Conservation (phyloP, 2,113 vertebrate genomes). For the Phalacrocorax aristotelis region DNA sequence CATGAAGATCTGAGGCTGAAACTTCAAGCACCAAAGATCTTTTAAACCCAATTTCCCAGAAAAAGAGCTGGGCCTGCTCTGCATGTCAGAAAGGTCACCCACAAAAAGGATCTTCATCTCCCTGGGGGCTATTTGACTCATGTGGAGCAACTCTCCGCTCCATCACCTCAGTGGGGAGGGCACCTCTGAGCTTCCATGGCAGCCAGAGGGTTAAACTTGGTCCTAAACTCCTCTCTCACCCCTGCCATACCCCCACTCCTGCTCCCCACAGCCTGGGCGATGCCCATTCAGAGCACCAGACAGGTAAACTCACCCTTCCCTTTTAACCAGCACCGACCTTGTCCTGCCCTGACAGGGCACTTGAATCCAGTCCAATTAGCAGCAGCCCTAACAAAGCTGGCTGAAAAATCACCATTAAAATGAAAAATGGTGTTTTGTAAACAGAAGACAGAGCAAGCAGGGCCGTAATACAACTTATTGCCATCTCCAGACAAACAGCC, state of each 20-base stretch:
- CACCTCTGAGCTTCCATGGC: neutral
- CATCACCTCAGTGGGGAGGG: neutral
- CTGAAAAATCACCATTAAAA: neutral
- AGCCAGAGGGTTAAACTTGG: neutral
- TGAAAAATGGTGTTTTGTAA: constrained; percentile 21
- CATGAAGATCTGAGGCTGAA: neutral
- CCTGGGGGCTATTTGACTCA: neutral
- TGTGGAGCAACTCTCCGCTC: neutral
- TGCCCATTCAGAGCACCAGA: neutral
- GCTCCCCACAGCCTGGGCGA: neutral
- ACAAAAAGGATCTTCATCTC: neutral
- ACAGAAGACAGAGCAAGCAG: neutral
- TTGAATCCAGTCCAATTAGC: constrained; percentile 47
- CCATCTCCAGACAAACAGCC: neutral
- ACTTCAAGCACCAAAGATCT: neutral
- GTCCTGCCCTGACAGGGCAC: neutral
- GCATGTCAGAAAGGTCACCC: neutral
- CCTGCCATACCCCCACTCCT: neutral
- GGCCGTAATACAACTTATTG: neutral
- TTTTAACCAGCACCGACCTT: neutral
- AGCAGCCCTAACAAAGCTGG: constrained; percentile 28
- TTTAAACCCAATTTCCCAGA: neutral
- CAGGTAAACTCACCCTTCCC: neutral
- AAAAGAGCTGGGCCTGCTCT: neutral
- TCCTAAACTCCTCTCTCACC: neutral